A percentile compares a stretch with the other conserved stretches of the same genome.
These are phyloP conservation scores for Colletes collaris DNA, from an alignment of 2,888 invertebrate genomes.

Conservation along the genomic window DNA sequence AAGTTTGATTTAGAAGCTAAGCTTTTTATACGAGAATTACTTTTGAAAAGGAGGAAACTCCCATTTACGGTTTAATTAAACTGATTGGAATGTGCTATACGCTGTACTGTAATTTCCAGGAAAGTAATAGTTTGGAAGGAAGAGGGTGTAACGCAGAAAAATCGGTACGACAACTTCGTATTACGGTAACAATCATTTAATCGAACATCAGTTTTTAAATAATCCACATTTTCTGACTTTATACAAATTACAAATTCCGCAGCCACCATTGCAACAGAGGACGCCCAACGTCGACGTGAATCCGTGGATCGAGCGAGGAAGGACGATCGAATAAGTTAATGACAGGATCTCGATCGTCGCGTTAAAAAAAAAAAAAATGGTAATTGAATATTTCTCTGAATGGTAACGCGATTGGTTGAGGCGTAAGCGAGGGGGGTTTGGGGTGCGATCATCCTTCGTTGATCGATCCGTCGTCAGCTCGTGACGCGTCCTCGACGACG, in stretches of 20 bases:
- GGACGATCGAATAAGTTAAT: slow-evolving; percentile 53
- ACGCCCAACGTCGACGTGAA: slow-evolving; percentile 53
- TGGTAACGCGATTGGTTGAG: slow-evolving; percentile 6
- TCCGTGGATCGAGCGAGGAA: slow-evolving; percentile 65
- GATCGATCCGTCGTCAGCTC: slow-evolving; percentile 71
- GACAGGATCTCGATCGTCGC: background rate
- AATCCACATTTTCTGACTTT: slow-evolving; percentile 78
- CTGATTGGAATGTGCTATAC: no score
- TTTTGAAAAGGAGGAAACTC: no score
- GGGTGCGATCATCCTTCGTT: slow-evolving; percentile 50
- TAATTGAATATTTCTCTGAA: slow-evolving; percentile 50
- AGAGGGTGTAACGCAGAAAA: background rate
- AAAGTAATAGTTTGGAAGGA: background rate
- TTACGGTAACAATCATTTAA: slow-evolving; percentile 82
- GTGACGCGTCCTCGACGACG: slow-evolving; percentile 59
- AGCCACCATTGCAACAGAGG: slow-evolving; percentile 59
- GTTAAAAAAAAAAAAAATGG: slow-evolving; percentile 7
- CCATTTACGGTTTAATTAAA: no score
- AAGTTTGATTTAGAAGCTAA: no score
- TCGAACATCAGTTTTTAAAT: slow-evolving; percentile 81
- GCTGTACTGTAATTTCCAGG: no score
- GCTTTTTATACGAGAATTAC: no score
- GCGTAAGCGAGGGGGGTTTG: background rate
- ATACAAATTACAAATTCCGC: slow-evolving; percentile 76
- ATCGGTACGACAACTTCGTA: slow-evolving; percentile 20